These are phyloP conservation scores for Hydractinia echinata DNA, from an alignment of 30 jellyfish, hydroid and myxozoan genomes.

Conservation along the genomic window DNA sequence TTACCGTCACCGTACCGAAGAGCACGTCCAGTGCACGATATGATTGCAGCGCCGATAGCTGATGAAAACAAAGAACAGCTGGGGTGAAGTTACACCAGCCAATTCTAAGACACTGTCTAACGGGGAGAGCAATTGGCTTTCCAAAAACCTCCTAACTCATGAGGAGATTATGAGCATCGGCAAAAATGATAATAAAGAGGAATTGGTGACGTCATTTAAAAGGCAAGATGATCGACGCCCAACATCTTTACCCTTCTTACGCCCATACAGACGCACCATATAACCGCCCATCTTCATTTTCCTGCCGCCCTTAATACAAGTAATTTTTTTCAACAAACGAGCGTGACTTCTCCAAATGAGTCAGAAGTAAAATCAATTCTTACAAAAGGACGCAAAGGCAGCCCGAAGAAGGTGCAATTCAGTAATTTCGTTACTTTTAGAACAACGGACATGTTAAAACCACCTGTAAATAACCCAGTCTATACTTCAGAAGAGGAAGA, in stretches of 20 bases:
- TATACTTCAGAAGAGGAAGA: no score
- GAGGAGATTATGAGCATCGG: background rate
- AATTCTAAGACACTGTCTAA: no score
- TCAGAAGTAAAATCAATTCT: slow-evolving; percentile 15
- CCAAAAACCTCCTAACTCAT: background rate
- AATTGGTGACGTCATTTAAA: slow-evolving; percentile 3
- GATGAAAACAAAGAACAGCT: no score
- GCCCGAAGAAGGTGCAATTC: slow-evolving; percentile 25
- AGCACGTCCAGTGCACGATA: no score
- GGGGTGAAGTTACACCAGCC: no score
- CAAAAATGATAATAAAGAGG: background rate
- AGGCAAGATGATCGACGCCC: background rate
- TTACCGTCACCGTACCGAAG: no score
- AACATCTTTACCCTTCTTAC: no score
- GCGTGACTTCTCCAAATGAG: background rate
- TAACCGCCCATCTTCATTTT: no score
- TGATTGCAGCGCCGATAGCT: no score
- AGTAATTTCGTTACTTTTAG: slow-evolving; percentile 10
- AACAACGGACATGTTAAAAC: background rate
- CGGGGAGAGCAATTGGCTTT: background rate
- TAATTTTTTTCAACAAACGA: background rate
- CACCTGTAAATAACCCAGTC: background rate
- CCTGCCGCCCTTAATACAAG: no score
- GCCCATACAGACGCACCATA: no score
- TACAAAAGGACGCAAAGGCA: background rate